Conservation (phyloP, 2,888 invertebrate species). For the Limnephilus rhombicus region DNA sequence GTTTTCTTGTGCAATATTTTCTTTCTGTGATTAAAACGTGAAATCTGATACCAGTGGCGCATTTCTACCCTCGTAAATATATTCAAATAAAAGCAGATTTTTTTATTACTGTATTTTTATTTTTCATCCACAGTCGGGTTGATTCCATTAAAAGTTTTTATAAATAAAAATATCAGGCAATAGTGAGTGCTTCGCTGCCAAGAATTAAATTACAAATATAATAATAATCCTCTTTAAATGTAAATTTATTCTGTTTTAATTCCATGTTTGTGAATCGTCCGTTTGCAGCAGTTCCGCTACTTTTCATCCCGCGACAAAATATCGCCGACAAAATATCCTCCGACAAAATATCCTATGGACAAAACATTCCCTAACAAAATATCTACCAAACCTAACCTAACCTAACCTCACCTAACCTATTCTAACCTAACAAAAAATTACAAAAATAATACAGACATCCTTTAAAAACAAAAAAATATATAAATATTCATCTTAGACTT, state of each 20-base stretch:
- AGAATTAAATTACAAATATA: background rate
- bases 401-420: no score
- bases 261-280: background rate
- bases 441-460: no score
- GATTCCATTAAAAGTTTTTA: background rate
- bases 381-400: no score
- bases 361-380: no score
- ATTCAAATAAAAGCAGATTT: background rate
- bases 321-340: no score
- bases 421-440: no score
- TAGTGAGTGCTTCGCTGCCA: background rate
- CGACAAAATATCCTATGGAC: no score
- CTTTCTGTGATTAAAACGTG: background rate
- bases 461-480: no score
- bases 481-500: no score
- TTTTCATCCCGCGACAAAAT: no score
- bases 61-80: background rate
- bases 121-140: background rate
- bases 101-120: background rate
- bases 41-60: background rate
- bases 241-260: background rate
- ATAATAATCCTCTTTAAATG: background rate
- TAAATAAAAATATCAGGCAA: background rate
- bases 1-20: background rate
- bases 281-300: background rate